Base-by-base conservation (phyloP, 1,140 invertebrate species). In the Drosophila parabipectinata region DNA sequence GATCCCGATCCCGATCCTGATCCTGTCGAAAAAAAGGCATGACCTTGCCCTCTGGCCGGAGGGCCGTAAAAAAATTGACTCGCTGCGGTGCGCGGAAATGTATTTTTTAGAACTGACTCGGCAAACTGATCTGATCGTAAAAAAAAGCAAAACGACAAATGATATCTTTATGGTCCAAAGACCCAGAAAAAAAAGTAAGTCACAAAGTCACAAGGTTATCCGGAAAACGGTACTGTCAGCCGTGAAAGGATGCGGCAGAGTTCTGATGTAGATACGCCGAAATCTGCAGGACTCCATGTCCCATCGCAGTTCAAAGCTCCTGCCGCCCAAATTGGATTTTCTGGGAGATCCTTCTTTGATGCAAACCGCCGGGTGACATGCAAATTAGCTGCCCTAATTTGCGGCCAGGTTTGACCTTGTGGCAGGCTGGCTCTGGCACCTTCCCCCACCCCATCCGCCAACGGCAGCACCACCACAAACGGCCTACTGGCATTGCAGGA, bases 31-130 rank as follows among this genome's bases (percentile, higher is more conserved):
- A n/a, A 41, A 41, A 41, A 41, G n/a, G 15, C 14, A 15, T 32
- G 77, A 90, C 72, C 88, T 89, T 88, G 79, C 39, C 76, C 55
- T 59, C 14, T 59, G 0, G 34, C 45, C 28, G 39, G 12, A 28
- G 32, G 59, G 67, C 61, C 34, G 68, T 73, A 78, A 81, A 83
- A 76, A 87, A 77, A 83, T 90, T 89, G 84, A 89, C 84, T 89
- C 77, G 79, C 87, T 72, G 85, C 72, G 85, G 77, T 82, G 63
- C 60, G 81, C 81, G 41, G 77, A 66, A 66, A 78, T 68, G n/a
- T 47, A 71, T 84, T 84, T 85, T 84, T 84, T 80, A 68, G 41
- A 79, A 76, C 51, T 82, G 74, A 87, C 69, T 81, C 63, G 30
- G 26, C 26, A 55, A 54, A 18, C 66, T 14, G 45, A 72, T 47